These are phyloP conservation scores for Thamnophis elegans DNA, from an alignment of 2,797 vertebrate genomes.

Conservation along the genomic window DNA sequence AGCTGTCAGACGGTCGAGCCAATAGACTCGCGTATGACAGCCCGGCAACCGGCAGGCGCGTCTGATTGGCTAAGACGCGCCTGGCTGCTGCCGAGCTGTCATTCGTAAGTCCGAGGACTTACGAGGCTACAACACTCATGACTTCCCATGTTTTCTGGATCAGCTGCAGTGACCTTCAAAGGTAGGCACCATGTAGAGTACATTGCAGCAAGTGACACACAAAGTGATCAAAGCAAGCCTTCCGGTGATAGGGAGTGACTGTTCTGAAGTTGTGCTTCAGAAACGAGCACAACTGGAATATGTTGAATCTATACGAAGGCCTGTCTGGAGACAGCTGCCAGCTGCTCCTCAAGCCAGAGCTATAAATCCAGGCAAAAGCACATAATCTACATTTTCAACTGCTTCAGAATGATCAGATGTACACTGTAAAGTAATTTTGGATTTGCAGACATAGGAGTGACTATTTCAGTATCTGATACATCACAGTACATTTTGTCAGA, in stretches of 20 bases:
- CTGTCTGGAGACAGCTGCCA: not conserved
- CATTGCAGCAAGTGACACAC: not conserved
- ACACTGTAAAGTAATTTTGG: not conserved
- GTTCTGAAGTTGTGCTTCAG: too few relatives aligned
- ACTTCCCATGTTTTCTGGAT: not conserved
- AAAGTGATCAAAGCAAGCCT: not conserved
- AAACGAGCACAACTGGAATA: not conserved
- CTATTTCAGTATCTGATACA: not conserved
- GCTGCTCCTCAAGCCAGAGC: not conserved
- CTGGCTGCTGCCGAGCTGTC: too few relatives aligned
- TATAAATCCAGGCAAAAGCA: not conserved
- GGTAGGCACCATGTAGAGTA: not conserved
- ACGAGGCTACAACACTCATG: too few relatives aligned
- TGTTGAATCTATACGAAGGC: not conserved
- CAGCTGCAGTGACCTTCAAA: not conserved
- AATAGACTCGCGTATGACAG: too few relatives aligned
- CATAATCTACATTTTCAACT: not conserved
- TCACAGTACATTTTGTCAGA: not conserved
- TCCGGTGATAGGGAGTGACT: not conserved
- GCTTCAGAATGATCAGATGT: not conserved
- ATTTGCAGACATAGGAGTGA: not conserved
- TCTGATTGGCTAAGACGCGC: too few relatives aligned
- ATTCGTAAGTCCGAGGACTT: too few relatives aligned
- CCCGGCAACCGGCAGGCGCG: too few relatives aligned
- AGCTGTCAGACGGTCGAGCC: too few relatives aligned